Percentiles rank a stretch among this genome's conserved stretches.
Conservation (phyloP, 2,113 vertebrate species). For the Pomatostomus ruficeps region DNA sequence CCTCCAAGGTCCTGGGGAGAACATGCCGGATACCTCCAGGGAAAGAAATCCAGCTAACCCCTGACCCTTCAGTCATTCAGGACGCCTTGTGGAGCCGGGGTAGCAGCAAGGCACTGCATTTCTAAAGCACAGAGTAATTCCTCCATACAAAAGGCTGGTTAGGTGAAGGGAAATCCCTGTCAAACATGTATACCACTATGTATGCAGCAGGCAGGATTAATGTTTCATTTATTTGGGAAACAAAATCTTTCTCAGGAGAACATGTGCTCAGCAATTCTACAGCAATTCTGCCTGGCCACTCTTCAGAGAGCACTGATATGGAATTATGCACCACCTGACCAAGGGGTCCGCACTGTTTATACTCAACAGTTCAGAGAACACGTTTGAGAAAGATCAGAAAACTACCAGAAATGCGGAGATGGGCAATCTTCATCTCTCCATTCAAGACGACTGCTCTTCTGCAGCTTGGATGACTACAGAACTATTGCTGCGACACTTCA, state of each 20-base stretch:
- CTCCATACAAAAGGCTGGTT: neutral
- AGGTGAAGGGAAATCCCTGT: neutral
- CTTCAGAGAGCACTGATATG: neutral
- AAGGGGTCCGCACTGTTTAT: neutral
- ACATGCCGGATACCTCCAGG: neutral
- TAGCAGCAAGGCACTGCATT: neutral
- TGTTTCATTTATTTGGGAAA: neutral
- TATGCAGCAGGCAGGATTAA: neutral
- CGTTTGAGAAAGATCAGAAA: neutral
- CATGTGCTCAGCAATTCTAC: neutral
- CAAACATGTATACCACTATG: neutral
- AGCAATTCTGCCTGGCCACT: neutral
- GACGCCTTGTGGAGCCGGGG: accelerated
- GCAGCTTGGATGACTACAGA: neutral
- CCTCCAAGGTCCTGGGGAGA: neutral
- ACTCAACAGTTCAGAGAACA: neutral
- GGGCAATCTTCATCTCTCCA: neutral
- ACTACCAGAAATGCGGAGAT: neutral
- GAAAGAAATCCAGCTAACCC: neutral
- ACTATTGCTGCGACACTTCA: neutral
- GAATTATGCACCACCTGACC: neutral
- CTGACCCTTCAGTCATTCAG: neutral
- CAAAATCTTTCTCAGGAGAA: neutral
- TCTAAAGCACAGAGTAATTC: neutral
- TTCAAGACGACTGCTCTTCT: neutral